These are phyloP conservation scores for Thyatira batis DNA, from an alignment of 2,888 invertebrate genomes.

Conservation along the genomic window DNA sequence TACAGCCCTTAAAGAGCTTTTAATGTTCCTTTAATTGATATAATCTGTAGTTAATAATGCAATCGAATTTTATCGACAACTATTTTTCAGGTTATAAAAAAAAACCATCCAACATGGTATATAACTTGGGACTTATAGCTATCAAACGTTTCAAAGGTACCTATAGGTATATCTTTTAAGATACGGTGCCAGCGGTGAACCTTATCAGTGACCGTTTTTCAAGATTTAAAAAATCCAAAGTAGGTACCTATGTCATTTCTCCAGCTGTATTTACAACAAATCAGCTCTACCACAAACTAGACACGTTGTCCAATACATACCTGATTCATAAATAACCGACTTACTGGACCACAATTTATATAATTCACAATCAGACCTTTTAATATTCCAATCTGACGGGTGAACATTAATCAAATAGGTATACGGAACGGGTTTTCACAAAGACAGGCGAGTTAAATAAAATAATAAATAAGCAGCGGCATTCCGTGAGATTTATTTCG, in stretches of 20 bases:
- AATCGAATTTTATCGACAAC: conserved; percentile 29
- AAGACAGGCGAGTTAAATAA: conserved; percentile 75
- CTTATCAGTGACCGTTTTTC: too few species aligned
- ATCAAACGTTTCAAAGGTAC: too few species aligned
- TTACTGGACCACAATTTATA: conserved; percentile 70
- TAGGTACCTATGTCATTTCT: conserved; percentile 23
- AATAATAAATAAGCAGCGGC: conserved; percentile 78
- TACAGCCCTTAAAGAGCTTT: conserved; percentile 51
- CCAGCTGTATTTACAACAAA: conserved; percentile 6
- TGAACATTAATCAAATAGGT: conserved; percentile 70
- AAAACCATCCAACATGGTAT: too few species aligned
- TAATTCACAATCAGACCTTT: conserved; percentile 73
- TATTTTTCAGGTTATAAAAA: conserved; percentile 22
- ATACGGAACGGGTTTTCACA: conserved; percentile 73
- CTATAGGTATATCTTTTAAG: too few species aligned
- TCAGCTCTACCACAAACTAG: conserved; percentile 19
- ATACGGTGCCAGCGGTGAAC: too few species aligned
- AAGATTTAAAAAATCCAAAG: too few species aligned
- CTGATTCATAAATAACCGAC: conserved; percentile 69
- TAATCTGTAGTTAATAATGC: conserved; percentile 40
- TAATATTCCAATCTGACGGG: conserved; percentile 63
- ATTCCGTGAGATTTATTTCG: conserved; percentile 79
- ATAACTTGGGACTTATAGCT: too few species aligned
- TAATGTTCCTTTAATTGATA: conserved; percentile 63
- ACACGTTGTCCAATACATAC: conserved; percentile 43